Percentiles rank a stretch among this genome's conserved stretches.
Evolutionary conservation across 2,797 vertebrate genomes (phyloP).

Genomic region (Tokudaia tokunoshimensis): DNA sequence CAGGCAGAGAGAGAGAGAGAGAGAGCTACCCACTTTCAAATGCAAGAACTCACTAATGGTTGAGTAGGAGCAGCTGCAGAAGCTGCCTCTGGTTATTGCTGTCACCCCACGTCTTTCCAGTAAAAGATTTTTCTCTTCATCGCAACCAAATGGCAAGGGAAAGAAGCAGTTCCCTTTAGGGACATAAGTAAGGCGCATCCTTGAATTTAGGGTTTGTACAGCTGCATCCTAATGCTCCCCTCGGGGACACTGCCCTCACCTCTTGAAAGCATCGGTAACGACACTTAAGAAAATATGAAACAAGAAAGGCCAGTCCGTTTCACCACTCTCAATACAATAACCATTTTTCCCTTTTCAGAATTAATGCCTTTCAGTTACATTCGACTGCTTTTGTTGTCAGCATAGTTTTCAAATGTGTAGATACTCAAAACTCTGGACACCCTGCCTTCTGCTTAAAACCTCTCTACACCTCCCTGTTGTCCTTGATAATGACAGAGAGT

Average conservation of each 20-base stretch:
- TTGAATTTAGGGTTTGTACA: neutral
- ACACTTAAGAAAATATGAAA: slow-evolving; percentile 26
- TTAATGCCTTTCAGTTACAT: neutral
- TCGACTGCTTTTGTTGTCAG: neutral
- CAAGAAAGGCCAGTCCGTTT: neutral
- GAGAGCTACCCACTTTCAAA: neutral
- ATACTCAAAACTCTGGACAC: neutral
- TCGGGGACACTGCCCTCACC: neutral
- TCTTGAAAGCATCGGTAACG: slow-evolving; percentile 5
- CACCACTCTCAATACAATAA: neutral
- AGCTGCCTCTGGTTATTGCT: neutral
- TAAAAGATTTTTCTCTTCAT: neutral
- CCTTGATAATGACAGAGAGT: neutral
- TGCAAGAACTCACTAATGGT: neutral
- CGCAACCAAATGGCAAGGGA: neutral
- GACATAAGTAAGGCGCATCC: neutral
- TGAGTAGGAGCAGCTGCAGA: neutral
- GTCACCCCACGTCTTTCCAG: neutral
- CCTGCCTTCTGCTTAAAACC: slow-evolving; percentile 5
- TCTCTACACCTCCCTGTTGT: neutral
- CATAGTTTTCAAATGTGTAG: slow-evolving; percentile 32
- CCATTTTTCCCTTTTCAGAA: slow-evolving; percentile 36
- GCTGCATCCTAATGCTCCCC: neutral
- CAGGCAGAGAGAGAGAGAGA: no score
- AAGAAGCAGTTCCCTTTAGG: neutral